Evolutionary conservation across 1,140 invertebrate genomes (phyloP).

Genomic region (Andrena cerasifolii): DNA sequence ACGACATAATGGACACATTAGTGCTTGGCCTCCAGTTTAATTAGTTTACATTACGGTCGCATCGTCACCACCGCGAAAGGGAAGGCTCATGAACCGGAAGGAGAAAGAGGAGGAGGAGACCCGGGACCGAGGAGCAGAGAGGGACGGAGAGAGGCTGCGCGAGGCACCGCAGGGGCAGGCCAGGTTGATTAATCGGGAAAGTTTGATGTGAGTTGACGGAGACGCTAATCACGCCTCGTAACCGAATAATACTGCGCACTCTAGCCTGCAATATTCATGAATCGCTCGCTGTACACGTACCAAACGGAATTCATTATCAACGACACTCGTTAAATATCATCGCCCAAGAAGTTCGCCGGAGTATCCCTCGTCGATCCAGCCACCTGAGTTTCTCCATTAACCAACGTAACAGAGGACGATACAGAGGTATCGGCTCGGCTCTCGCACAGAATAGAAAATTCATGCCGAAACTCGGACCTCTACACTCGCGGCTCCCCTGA

Average conservation of each 20-base stretch:
- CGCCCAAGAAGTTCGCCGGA: constrained; percentile 5
- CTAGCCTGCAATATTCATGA: constrained; percentile 67
- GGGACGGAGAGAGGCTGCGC: constrained; percentile 36
- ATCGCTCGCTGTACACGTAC: constrained; percentile 55
- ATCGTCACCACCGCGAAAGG: constrained; percentile 76
- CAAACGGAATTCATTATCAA: constrained; percentile 70
- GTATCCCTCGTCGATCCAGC: not conserved
- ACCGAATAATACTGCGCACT: constrained; percentile 71
- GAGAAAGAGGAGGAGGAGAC: constrained; percentile 38
- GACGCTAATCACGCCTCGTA: constrained; percentile 80
- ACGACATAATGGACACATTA: constrained; percentile 80
- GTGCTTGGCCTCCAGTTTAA: constrained; percentile 78
- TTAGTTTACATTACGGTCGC: constrained; percentile 80
- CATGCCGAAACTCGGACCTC: not conserved
- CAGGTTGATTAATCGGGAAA: constrained; percentile 80
- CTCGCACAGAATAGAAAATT: not conserved
- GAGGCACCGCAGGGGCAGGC: constrained; percentile 49
- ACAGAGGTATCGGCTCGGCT: not conserved
- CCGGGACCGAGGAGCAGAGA: constrained; percentile 11
- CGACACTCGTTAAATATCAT: constrained; percentile 58
- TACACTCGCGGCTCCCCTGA: too few relatives aligned
- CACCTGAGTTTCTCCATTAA: not conserved
- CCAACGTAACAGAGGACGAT: not conserved
- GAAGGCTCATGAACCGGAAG: constrained; percentile 56
- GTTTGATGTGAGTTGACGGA: constrained; percentile 78